phyloP scores from a whole-genome alignment of 2,113 vertebrate species.

The Heptranchias perlo region DNA sequence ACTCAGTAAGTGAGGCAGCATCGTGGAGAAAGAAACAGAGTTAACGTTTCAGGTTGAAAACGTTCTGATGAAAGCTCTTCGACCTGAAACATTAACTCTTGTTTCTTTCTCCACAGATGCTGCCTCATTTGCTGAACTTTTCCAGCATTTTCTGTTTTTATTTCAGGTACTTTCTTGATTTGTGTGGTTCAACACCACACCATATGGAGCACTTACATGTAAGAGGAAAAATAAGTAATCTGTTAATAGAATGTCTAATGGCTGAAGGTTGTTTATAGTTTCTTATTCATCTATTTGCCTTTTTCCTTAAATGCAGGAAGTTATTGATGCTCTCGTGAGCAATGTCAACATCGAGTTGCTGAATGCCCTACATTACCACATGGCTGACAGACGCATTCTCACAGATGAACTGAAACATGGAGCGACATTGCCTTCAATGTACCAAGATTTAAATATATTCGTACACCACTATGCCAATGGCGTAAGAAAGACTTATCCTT shows the following conservation, averaged over 20 bases:
- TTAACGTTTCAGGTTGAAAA: no score
- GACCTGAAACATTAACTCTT: no score
- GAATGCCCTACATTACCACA: constrained; percentile 94
- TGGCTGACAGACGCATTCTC: constrained; percentile 82
- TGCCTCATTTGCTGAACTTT: no score
- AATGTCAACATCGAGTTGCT: constrained; percentile 97
- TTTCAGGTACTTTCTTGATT: not conserved
- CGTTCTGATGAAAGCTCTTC: no score
- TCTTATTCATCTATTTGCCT: constrained; percentile 8
- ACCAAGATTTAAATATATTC: constrained; percentile 84
- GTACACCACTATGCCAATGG: constrained; percentile 93
- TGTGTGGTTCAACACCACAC: not conserved
- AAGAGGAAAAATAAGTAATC: not conserved
- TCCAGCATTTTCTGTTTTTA: no score
- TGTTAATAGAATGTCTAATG: not conserved
- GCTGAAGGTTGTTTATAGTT: not conserved
- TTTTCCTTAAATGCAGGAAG: constrained; percentile 66
- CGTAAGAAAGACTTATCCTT: constrained; percentile 57
- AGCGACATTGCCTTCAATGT: constrained; percentile 79
- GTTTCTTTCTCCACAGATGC: no score
- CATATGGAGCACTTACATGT: not conserved
- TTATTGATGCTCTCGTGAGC: constrained; percentile 89
- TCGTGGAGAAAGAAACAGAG: no score
- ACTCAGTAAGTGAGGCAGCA: no score
- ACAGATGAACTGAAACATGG: constrained; percentile 86